Conservation (phyloP, 1,140 invertebrate genomes). For the Tachypleus tridentatus region DNA sequence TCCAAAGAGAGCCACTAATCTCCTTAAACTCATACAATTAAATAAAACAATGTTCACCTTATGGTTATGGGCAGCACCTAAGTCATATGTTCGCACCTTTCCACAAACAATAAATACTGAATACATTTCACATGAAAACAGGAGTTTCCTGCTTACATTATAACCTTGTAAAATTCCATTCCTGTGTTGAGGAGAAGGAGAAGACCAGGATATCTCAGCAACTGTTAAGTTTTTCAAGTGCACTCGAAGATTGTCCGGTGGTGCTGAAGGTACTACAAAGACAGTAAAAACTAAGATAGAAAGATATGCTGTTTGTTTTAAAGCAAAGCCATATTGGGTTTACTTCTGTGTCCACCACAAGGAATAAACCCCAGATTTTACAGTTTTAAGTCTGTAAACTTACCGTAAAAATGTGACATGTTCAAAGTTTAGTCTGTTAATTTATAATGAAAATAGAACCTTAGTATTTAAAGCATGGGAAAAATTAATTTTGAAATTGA, state of each 20-base stretch:
- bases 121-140: too few relatives aligned
- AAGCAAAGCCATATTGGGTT: too few relatives aligned
- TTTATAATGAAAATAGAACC: too few relatives aligned
- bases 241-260: slow-evolving; percentile 66
- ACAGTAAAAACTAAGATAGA: background rate
- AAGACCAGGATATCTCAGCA: slow-evolving; percentile 61
- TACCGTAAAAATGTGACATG: background rate
- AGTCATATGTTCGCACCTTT: too few relatives aligned
- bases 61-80: too few relatives aligned
- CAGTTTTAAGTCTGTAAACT: background rate
- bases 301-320: background rate
- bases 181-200: slow-evolving; percentile 59
- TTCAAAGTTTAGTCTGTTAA: too few relatives aligned
- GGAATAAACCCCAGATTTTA: background rate
- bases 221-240: slow-evolving; percentile 71
- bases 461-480: background rate
- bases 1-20: too few relatives aligned
- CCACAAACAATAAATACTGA: too few relatives aligned
- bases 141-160: slow-evolving; percentile 42
- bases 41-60: too few relatives aligned
- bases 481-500: too few relatives aligned
- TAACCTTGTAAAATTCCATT: slow-evolving; percentile 73
- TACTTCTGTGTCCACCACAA: too few relatives aligned
- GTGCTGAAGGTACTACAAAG: slow-evolving; percentile 53
- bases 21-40: too few relatives aligned